Base-by-base conservation (phyloP, 92 coral and sea anemone species). In the Plumapathes pennacea region DNA sequence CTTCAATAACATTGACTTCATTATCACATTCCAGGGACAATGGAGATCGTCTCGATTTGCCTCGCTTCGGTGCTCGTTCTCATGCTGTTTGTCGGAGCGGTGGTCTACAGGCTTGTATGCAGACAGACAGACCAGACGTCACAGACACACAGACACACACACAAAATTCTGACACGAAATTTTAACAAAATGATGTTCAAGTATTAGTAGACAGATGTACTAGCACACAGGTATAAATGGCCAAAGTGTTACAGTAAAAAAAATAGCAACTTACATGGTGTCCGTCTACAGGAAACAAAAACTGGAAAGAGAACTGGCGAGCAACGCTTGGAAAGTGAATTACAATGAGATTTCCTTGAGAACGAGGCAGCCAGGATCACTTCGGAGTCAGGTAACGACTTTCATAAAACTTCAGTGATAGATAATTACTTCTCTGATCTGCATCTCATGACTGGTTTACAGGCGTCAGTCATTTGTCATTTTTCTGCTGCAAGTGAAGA, bases 271-370 rank as follows among this genome's bases (percentile, higher is more conserved):
- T n/a, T n/a, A n/a, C n/a, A n/a, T n/a, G n/a, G n/a, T n/a, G n/a
- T n/a, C n/a, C 41, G 59, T 27, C 38, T 27, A 8, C 26, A 92
- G 98, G 49, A 92, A 88, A 50, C 95, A 92, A 51, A 83, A 77
- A 60, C 39, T 88, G 19, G 96, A 88, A 42, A 66, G 67, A 31
- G 98, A 84, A 53, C 71, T 92, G 27, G 88, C 85, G 37, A 72
- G 85, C 47, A 84, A 92, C 38, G 46, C 71, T 22, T 92, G 98
- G 98, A 75, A 78, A 54, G 84, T 92, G 27, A 79, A 81, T 45
- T 80, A 77, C 48, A 58, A 53, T 25, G 96, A 92, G 25, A 76
- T 92, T 27, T 54, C 74, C 27, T 59, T 92, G n/a, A 73, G 88
- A 25, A 52, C 85, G 4, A 62, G 83, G 53, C 85, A 51, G 38